Evolutionary conservation across 2,888 invertebrate species (phyloP), one percentile per base, ranked within the genome.

Genomic region (Agriopis marginaria): DNA sequence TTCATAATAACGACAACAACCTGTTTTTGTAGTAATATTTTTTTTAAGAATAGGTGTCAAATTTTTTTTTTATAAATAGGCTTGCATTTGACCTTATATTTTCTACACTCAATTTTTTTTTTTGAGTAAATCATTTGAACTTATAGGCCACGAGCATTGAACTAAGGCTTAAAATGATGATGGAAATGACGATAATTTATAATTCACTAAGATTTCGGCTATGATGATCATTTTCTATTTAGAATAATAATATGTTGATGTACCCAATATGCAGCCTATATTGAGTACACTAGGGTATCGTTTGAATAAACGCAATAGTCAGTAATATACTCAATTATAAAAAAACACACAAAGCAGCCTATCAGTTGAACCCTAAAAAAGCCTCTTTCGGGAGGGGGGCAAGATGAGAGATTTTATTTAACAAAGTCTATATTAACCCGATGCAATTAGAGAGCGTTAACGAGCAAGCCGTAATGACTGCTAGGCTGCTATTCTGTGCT

Each of bases 381-480:
- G 67, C 74, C 63, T 66, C 66, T 63, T 75, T 76, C 71, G 62
- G 77, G 75, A 69, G 79, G 78, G 78, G 81, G 84, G 84, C 77
- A 86, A 84, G 90, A 92, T 90, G 92, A 92, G 92, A 93, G 93
- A 93, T 93, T 94, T 94, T 93, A 94, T 93, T 93, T 93, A 93
- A 93, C 93, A 94, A 93, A 93, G 93, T 94, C 92, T 94, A 92
- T 93, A 94, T 94, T 94, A 94, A 94, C 92, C 92, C 92, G 90
- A 92, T 91, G 93, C 93, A 94, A 94, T 94, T 94, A 94, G 91
- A 91, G 93, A 89, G 79, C 87, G 91, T 91, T 93, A 94, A 93
- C 93, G 93, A 93, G 93, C 91, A 84, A 84, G 83, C 89, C 83
- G 92, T 94, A 94, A 94, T 94, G 93, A 93, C 92, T 89, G 84